Conservation (phyloP, 2,113 vertebrate genomes). For the Cinclus cinclus region DNA sequence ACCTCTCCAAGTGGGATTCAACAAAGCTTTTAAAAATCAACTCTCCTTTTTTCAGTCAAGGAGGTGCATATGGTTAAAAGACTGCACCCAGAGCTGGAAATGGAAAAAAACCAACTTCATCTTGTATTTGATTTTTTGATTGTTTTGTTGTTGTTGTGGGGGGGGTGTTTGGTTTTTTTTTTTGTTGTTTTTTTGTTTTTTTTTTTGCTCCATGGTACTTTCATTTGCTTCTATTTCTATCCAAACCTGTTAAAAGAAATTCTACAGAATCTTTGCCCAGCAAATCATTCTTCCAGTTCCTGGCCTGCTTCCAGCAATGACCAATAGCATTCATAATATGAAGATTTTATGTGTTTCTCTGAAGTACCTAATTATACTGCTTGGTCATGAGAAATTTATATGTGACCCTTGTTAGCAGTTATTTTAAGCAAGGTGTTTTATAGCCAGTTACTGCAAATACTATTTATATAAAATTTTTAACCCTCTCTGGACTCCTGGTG, state of each 20-base stretch:
- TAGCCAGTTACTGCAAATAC: constrained; percentile 51
- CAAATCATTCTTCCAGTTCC: constrained; percentile 4
- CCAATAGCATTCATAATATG: not conserved
- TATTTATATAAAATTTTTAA: constrained; percentile 31
- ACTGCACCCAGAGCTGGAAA: not conserved
- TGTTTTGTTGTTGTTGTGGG: not conserved
- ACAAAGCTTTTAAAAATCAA: not conserved
- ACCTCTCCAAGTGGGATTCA: not conserved
- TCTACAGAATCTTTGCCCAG: not conserved
- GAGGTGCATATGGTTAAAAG: not conserved
- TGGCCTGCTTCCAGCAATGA: constrained; percentile 44
- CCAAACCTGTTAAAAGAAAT: not conserved
- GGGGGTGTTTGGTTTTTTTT: not conserved
- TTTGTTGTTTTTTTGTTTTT: not conserved
- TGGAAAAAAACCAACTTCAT: not conserved
- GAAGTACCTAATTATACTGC: constrained; percentile 50
- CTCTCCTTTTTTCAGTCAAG: not conserved
- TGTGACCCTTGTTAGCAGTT: constrained; percentile 52
- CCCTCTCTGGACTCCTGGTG: not conserved
- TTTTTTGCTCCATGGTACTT: not conserved
- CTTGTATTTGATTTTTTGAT: not conserved
- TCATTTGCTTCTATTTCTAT: not conserved
- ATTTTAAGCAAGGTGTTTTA: constrained; percentile 59
- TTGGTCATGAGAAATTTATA: constrained; percentile 58
- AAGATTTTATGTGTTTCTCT: constrained; percentile 54